phyloP scores from a whole-genome alignment of 2,888 invertebrate species.

The Drosophila quinaria region DNA sequence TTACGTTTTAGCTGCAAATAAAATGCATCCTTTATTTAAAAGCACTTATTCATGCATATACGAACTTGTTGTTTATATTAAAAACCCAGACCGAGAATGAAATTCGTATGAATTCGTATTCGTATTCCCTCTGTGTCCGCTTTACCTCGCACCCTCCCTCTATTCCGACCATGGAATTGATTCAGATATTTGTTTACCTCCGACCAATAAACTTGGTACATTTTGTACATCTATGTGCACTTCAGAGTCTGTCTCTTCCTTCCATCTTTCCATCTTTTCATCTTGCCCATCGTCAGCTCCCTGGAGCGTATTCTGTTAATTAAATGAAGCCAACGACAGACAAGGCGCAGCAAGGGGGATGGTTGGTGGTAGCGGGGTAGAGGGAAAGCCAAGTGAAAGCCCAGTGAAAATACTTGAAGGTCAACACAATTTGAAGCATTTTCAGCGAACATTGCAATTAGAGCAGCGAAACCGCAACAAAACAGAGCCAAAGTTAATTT shows the following conservation, averaged over 20 bases:
- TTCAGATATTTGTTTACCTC: conserved; percentile 16
- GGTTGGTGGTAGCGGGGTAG: too few relatives aligned
- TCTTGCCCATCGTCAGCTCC: neutral
- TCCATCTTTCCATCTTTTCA: neutral
- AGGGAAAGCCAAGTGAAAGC: conserved; percentile 14
- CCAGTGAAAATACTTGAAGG: conserved; percentile 68
- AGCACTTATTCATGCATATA: conserved; percentile 71
- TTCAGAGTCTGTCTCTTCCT: conserved; percentile 9
- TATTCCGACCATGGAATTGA: conserved; percentile 1
- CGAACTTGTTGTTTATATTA: conserved; percentile 63
- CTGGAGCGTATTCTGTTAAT: conserved; percentile 54
- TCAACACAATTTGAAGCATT: conserved; percentile 70
- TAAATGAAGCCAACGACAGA: conserved; percentile 58
- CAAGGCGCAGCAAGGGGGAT: conserved; percentile 1
- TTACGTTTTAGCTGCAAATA: conserved; percentile 61
- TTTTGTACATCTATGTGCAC: conserved; percentile 23
- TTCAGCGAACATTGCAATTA: conserved; percentile 62
- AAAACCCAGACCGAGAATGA: conserved; percentile 34
- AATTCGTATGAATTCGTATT: conserved; percentile 19
- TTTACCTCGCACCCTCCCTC: neutral
- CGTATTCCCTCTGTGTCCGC: neutral
- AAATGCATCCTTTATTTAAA: conserved; percentile 72
- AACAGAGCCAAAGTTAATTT: conserved; percentile 70
- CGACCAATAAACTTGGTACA: conserved; percentile 9
- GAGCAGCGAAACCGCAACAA: conserved; percentile 49